These are phyloP conservation scores for Montipora sp. DNA, from an alignment of 64 coral and sea anemone genomes.

Conservation along the genomic window DNA sequence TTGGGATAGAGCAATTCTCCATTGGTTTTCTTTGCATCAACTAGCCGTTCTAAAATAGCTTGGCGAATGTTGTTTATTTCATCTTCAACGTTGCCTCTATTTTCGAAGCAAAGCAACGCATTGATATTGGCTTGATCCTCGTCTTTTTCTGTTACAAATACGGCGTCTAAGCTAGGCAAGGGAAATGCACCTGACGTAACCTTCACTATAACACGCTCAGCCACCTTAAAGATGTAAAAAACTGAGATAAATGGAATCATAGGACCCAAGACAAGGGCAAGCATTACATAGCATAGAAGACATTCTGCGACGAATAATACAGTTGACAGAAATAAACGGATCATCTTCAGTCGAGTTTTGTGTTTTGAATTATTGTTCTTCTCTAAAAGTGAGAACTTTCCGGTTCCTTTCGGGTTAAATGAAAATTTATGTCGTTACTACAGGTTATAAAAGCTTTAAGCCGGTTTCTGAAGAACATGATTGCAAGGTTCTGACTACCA, in stretches of 20 bases:
- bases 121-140: conserved; percentile 76
- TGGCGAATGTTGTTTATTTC: conserved; percentile 50
- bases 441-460: too few relatives aligned
- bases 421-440: not conserved
- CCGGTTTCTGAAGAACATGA: too few relatives aligned
- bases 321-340: not conserved
- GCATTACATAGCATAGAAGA: conserved; percentile 15
- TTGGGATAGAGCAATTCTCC: conserved; percentile 73
- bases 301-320: conserved; percentile 58
- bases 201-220: conserved; percentile 56
- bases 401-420: not conserved
- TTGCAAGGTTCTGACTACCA: too few relatives aligned
- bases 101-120: conserved; percentile 26
- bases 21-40: conserved; percentile 41
- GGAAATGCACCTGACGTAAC: conserved; percentile 5
- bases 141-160: conserved; percentile 67
- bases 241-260: conserved; percentile 38
- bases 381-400: not conserved
- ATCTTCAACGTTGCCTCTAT: conserved; percentile 17
- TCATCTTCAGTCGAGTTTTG: not conserved
- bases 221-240: conserved; percentile 66
- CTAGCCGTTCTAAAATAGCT: conserved; percentile 58
- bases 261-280: not conserved
- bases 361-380: not conserved
- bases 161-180: conserved; percentile 76